Conservation (phyloP, 2,113 vertebrate species). For the Cyanistes caeruleus region DNA sequence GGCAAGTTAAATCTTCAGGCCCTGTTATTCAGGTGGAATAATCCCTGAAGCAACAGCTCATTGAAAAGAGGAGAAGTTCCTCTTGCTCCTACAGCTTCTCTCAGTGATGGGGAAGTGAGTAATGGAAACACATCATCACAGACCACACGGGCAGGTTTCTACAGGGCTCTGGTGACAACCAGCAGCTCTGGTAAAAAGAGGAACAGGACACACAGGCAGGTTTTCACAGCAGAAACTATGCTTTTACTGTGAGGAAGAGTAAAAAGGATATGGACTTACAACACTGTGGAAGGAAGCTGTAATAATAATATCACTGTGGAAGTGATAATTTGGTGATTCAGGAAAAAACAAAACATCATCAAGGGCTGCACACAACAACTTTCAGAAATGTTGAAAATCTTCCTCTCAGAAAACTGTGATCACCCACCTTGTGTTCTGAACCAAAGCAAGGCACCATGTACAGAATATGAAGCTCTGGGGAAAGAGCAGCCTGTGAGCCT, state of each 20-base stretch:
- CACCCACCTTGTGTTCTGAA: neutral
- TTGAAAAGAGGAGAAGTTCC: neutral
- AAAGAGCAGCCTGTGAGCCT: neutral
- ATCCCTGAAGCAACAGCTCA: neutral
- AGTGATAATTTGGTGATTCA: neutral
- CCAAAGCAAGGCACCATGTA: neutral
- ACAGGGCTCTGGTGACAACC: neutral
- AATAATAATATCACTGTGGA: neutral
- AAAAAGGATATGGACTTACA: neutral
- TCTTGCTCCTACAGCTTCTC: neutral
- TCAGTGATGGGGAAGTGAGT: neutral
- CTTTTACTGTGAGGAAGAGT: neutral
- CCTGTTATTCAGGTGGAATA: neutral
- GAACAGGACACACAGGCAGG: neutral
- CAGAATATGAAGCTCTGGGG: accelerated
- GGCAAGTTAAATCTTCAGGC: neutral
- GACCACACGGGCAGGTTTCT: neutral
- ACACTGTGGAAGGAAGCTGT: neutral
- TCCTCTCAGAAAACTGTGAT: neutral
- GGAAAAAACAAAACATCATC: neutral
- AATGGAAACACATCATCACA: neutral
- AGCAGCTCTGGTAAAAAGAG: constrained; percentile 23
- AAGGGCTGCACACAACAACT: neutral
- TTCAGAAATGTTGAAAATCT: neutral
- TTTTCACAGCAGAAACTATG: neutral